phyloP scores from a whole-genome alignment of 2,113 vertebrate genomes.

The Dendropsophus ebraccatus region DNA sequence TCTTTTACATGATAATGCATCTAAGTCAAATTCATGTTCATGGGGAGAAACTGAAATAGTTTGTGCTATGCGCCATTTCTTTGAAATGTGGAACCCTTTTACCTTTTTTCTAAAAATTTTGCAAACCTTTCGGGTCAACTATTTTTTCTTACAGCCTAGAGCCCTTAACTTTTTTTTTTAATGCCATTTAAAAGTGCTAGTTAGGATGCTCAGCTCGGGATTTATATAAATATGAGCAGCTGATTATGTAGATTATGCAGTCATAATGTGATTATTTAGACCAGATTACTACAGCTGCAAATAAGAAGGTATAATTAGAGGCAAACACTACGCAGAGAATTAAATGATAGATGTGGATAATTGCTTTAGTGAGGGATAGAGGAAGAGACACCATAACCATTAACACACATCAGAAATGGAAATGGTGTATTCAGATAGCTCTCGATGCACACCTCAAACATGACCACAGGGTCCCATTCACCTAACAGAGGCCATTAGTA shows the following conservation, averaged over 20 bases:
- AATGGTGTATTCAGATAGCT: background rate
- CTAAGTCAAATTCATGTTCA: no score
- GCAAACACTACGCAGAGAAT: slow-evolving; percentile 1
- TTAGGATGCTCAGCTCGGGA: background rate
- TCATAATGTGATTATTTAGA: slow-evolving; percentile 22
- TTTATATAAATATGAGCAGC: slow-evolving; percentile 8
- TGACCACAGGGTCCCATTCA: no score
- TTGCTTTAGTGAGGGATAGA: background rate
- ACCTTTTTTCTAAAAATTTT: no score
- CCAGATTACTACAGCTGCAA: slow-evolving; percentile 1
- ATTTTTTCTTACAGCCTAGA: background rate
- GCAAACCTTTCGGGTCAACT: no score
- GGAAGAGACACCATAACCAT: background rate
- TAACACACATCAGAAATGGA: background rate
- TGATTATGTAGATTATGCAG: slow-evolving; percentile 24
- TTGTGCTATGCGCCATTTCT: no score
- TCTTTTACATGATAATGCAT: no score
- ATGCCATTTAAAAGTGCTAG: background rate
- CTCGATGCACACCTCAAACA: no score
- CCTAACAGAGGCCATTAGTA: no score
- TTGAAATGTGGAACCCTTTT: no score
- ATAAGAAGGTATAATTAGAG: slow-evolving; percentile 20
- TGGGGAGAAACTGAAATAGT: no score
- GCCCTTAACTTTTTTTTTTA: background rate
- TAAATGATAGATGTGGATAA: background rate